phyloP scores from a whole-genome alignment of 1,140 invertebrate genomes.

The Zophobas morio region DNA sequence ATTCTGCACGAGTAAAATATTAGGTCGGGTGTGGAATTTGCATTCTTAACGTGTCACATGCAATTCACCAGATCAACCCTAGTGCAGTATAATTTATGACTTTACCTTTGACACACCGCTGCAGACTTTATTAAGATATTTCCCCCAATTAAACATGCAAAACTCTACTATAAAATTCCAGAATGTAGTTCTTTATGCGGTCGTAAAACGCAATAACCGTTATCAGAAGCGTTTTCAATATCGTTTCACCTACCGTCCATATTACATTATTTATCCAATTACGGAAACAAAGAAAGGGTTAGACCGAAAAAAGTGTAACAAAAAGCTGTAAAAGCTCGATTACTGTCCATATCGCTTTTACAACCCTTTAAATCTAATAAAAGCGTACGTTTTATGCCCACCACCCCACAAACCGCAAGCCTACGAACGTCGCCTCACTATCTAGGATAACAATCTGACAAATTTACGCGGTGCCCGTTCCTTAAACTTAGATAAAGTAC shows the following conservation, averaged over 20 bases:
- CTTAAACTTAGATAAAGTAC: conserved; percentile 53
- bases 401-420: conserved; percentile 42
- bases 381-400: conserved; percentile 47
- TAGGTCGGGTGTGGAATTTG: conserved; percentile 28
- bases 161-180: conserved; percentile 12
- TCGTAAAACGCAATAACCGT: conserved; percentile 35
- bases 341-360: conserved; percentile 54
- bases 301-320: conserved; percentile 23
- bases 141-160: conserved; percentile 17
- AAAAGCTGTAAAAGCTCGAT: conserved; percentile 39
- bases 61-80: conserved; percentile 4
- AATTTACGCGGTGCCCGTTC: conserved; percentile 51
- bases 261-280: conserved; percentile 38
- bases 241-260: conserved; percentile 6
- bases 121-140: conserved; percentile 19
- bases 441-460: conserved; percentile 55
- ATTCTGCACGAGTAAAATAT: conserved; percentile 11
- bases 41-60: conserved; percentile 26
- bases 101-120: background rate
- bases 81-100: conserved; percentile 6
- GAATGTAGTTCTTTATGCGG: conserved; percentile 2
- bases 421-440: conserved; percentile 49
- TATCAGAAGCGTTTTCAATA: conserved; percentile 11
- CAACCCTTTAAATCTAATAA: conserved; percentile 55
- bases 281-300: conserved; percentile 29